Evolutionary conservation across 2,888 invertebrate species (phyloP).

Genomic region (Nesidiocoris tenuis): DNA sequence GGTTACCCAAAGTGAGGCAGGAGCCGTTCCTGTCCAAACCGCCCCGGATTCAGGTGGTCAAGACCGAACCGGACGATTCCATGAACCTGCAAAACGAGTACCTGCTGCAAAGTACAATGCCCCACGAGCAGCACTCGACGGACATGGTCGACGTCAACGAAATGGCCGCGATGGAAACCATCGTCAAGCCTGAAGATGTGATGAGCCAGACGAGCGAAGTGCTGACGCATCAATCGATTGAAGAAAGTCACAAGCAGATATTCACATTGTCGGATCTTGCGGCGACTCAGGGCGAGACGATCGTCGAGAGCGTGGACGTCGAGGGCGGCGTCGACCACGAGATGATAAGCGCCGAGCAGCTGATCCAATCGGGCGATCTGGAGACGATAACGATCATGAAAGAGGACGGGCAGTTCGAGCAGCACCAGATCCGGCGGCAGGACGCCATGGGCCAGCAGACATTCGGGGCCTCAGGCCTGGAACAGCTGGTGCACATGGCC

Average conservation of each 20-base stretch:
- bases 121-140: background rate
- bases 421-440: background rate
- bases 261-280: constrained; percentile 26
- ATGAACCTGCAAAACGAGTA: background rate
- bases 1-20: constrained; percentile 29
- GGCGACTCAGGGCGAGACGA: constrained; percentile 14
- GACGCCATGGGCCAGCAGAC: background rate
- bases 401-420: constrained; percentile 16
- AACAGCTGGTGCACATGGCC: constrained; percentile 16
- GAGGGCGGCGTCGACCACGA: constrained; percentile 14
- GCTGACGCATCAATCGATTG: constrained; percentile 2
- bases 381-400: background rate
- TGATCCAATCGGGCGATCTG: background rate
- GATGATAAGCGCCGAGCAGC: background rate
- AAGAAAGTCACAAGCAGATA: constrained; percentile 9
- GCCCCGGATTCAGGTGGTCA: constrained; percentile 27
- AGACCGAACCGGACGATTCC: constrained; percentile 18
- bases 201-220: background rate
- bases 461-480: constrained; percentile 1
- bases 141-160: background rate
- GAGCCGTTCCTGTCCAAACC: constrained; percentile 20
- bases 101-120: background rate
- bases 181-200: constrained; percentile 13
- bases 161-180: background rate
- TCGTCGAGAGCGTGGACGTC: constrained; percentile 16